phyloP scores from a whole-genome alignment of 2,797 vertebrate genomes.

The Centroberyx gerrardi region DNA sequence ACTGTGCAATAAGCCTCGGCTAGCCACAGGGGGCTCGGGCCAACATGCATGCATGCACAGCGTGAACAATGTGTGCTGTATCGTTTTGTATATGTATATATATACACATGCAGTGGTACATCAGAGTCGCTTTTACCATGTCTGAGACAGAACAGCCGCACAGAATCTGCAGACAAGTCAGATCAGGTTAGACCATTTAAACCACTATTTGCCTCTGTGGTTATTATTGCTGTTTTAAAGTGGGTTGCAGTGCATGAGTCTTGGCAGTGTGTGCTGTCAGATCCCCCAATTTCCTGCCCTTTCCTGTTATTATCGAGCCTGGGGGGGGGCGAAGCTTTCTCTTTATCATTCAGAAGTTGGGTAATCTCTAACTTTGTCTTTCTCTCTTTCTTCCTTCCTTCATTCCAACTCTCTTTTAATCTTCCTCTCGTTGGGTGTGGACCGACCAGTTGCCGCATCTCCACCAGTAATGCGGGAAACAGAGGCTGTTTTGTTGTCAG shows the following conservation, averaged over 20 bases:
- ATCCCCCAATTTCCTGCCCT: constrained; percentile 23
- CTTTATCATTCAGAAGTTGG: constrained; percentile 38
- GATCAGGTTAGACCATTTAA: constrained; percentile 51
- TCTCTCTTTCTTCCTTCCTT: not conserved
- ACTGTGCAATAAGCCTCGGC: constrained; percentile 7
- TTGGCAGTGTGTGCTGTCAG: constrained; percentile 46
- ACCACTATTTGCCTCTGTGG: constrained; percentile 42
- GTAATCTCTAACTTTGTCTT: constrained; percentile 34
- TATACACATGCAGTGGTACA: not conserved
- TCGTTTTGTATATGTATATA: constrained; percentile 11
- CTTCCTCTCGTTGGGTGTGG: constrained; percentile 12
- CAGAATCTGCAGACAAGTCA: constrained; percentile 44
- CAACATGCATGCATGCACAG: constrained; percentile 9
- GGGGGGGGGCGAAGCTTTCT: constrained; percentile 27
- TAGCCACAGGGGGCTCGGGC: constrained; percentile 39
- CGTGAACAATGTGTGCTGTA: constrained; percentile 24
- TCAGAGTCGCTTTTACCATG: constrained; percentile 41
- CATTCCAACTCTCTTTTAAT: not conserved
- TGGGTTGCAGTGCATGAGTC: constrained; percentile 31
- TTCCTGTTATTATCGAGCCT: constrained; percentile 44
- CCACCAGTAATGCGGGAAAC: constrained; percentile 53
- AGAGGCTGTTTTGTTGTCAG: constrained; percentile 66
- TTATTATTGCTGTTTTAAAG: constrained; percentile 47
- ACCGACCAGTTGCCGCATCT: constrained; percentile 29
- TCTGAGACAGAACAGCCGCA: constrained; percentile 46